A percentile compares a stretch with the other conserved stretches of the same genome.
Conservation (phyloP, 2,888 invertebrate genomes). For the Tricholauxania praeusta region DNA sequence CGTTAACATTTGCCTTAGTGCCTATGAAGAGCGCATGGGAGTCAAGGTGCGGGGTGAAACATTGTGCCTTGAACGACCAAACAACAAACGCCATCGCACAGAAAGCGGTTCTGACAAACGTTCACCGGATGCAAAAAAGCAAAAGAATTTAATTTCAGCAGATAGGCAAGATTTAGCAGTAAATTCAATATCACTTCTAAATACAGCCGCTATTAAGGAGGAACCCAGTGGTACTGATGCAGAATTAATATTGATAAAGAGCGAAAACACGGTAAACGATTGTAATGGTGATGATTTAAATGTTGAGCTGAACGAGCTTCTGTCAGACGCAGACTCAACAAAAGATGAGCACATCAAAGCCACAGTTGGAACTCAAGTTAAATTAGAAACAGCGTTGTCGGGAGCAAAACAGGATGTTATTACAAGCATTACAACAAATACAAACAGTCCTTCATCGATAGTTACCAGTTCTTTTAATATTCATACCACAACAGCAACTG, state of each 20-base stretch:
- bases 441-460: neutral
- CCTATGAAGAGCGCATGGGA: slow-evolving; percentile 80
- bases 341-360: slow-evolving; percentile 4
- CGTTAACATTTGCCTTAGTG: slow-evolving; percentile 81
- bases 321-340: slow-evolving; percentile 42
- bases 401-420: slow-evolving; percentile 27
- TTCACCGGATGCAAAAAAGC: slow-evolving; percentile 69
- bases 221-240: neutral
- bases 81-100: slow-evolving; percentile 70
- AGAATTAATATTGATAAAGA: neutral
- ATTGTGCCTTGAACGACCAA: slow-evolving; percentile 57
- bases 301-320: slow-evolving; percentile 58
- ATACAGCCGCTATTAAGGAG: neutral
- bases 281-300: slow-evolving; percentile 54
- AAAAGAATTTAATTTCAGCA: slow-evolving; percentile 53
- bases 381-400: slow-evolving; percentile 18
- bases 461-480: neutral
- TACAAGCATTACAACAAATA: slow-evolving; percentile 20
- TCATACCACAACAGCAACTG: slow-evolving; percentile 24
- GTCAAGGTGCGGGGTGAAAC: slow-evolving; percentile 70
- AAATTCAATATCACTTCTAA: neutral
- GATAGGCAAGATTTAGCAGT: slow-evolving; percentile 30
- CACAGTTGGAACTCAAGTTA: neutral
- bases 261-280: slow-evolving; percentile 39
- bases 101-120: slow-evolving; percentile 73